Evolutionary conservation across 2,113 vertebrate genomes (phyloP).

Genomic region (Cettia cetti): DNA sequence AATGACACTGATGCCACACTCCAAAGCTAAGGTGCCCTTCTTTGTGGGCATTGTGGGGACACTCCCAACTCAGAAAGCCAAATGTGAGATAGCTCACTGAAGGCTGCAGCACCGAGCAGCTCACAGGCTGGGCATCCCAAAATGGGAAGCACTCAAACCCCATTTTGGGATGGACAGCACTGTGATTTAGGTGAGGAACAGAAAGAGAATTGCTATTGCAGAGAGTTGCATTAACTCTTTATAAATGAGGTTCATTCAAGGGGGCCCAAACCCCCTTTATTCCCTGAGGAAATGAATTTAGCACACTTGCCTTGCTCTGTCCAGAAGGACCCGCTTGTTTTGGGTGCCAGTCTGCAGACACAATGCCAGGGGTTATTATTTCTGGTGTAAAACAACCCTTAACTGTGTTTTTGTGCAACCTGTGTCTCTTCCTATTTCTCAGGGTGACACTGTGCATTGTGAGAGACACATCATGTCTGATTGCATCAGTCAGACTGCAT

Average conservation of each 20-base stretch:
- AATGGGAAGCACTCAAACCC: neutral
- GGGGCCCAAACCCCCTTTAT: neutral
- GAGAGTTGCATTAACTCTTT: neutral
- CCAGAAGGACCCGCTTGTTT: neutral
- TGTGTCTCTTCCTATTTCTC: neutral
- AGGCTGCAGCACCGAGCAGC: neutral
- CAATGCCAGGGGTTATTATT: neutral
- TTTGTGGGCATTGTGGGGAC: neutral
- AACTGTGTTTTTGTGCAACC: neutral
- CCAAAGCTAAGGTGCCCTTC: neutral
- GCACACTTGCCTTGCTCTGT: neutral
- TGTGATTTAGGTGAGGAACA: neutral
- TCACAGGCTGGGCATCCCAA: neutral
- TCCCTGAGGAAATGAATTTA: neutral
- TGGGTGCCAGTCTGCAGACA: neutral
- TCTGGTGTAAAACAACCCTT: conserved; percentile 1
- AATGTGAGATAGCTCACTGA: neutral
- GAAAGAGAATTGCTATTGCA: neutral
- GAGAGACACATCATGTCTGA: conserved; percentile 4
- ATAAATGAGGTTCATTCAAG: neutral
- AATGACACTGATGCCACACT: accelerated
- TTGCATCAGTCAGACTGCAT: conserved; percentile 36
- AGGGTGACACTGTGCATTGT: neutral
- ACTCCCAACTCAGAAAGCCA: neutral
- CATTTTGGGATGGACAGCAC: neutral